A percentile compares a stretch with the other conserved stretches of the same genome.
These are phyloP conservation scores for Cotesia glomerata DNA, from an alignment of 1,140 invertebrate genomes.

Conservation along the genomic window DNA sequence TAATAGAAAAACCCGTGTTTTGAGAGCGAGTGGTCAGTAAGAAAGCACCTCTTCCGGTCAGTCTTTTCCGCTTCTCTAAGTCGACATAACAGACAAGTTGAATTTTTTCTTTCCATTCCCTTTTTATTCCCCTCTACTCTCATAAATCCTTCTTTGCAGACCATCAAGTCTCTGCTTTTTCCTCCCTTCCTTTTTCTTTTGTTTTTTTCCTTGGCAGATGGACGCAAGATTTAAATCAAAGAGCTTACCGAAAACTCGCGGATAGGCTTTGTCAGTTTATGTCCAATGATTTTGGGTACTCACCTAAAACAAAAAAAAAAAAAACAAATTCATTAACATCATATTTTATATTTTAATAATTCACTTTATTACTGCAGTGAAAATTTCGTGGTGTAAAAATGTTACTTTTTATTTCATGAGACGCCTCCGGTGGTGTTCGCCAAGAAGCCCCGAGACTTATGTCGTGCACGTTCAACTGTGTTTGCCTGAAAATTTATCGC, in stretches of 20 bases:
- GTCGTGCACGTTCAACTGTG: constrained; percentile 41
- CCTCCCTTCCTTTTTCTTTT: neutral
- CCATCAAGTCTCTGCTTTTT: neutral
- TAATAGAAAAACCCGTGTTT: constrained; percentile 9
- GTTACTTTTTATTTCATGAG: neutral
- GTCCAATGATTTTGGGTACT: constrained; percentile 32
- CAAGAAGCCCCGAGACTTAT: constrained; percentile 3
- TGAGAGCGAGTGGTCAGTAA: constrained; percentile 1
- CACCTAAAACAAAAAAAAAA: constrained; percentile 49
- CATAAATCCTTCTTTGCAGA: constrained; percentile 5
- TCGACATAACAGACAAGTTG: constrained; percentile 24
- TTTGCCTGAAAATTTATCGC: constrained; percentile 46
- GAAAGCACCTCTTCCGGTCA: constrained; percentile 7
- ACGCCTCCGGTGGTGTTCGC: constrained; percentile 8
- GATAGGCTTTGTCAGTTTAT: constrained; percentile 9
- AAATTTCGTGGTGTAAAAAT: constrained; percentile 13
- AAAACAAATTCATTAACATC: constrained; percentile 17
- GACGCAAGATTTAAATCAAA: neutral
- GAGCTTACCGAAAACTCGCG: constrained; percentile 17
- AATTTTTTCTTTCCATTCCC: constrained; percentile 20
- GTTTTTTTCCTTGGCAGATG: neutral
- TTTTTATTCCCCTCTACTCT: neutral
- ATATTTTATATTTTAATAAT: constrained; percentile 5
- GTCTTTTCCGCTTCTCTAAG: constrained; percentile 20
- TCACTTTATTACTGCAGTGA: neutral